A percentile compares a stretch with the other conserved stretches of the same genome.
These are phyloP conservation scores for Tetraneura akinire DNA, from an alignment of 1,140 invertebrate species.

Conservation along the genomic window DNA sequence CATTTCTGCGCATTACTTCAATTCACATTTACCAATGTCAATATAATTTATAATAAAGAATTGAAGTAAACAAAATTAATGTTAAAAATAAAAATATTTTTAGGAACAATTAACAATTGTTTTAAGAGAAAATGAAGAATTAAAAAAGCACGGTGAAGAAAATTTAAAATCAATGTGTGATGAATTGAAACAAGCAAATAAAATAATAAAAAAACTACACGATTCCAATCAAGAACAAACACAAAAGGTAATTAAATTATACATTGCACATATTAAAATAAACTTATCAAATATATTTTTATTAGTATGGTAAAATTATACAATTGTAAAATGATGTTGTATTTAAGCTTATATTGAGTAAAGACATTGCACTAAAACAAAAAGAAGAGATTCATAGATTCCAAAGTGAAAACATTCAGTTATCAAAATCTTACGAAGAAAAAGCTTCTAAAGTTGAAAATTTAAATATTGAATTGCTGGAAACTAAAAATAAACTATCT, in stretches of 20 bases:
- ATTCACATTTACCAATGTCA: too few relatives aligned
- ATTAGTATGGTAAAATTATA: not conserved
- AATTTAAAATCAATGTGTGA: constrained; percentile 28
- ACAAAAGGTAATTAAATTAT: constrained; percentile 20
- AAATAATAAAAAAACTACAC: constrained; percentile 48
- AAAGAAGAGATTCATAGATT: constrained; percentile 30
- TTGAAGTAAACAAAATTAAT: too few relatives aligned
- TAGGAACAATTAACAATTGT: constrained; percentile 33
- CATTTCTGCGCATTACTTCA: too few relatives aligned
- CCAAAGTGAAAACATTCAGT: constrained; percentile 21
- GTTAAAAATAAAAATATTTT: not conserved
- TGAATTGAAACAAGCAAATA: constrained; percentile 46
- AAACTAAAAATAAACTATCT: not conserved
- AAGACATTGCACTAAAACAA: constrained; percentile 39
- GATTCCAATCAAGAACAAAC: constrained; percentile 41
- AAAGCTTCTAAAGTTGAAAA: constrained; percentile 1
- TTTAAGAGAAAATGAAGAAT: constrained; percentile 42
- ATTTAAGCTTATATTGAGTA: constrained; percentile 34
- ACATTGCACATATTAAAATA: too few relatives aligned
- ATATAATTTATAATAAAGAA: too few relatives aligned
- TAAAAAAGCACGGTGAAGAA: constrained; percentile 30
- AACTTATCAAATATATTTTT: not conserved
- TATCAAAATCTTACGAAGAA: constrained; percentile 29
- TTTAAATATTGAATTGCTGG: constrained; percentile 12
- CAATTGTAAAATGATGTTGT: not conserved